Evolutionary conservation across 2,888 invertebrate genomes (phyloP).

Genomic region (Subacronicta megacephala): DNA sequence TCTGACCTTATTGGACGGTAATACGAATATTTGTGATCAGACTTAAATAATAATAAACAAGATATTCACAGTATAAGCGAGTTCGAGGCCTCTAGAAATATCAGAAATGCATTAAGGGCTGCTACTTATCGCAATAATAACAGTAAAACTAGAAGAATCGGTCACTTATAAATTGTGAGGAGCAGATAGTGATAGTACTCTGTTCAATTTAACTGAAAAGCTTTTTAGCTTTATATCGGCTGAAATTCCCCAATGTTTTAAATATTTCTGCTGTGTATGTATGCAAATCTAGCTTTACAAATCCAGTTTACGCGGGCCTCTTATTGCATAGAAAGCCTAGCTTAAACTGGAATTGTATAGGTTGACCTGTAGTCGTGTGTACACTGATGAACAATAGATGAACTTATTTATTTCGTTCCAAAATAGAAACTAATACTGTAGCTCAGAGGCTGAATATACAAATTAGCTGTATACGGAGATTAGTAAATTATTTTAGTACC

Average conservation of each 20-base stretch:
- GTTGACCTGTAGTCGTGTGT: no score
- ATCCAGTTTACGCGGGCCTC: no score
- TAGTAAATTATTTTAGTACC: slow-evolving; percentile 21
- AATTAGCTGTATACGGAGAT: slow-evolving; percentile 4
- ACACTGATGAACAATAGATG: no score
- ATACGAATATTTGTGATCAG: slow-evolving; percentile 35
- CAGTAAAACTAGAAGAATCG: slow-evolving; percentile 23
- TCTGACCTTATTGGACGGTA: slow-evolving; percentile 14
- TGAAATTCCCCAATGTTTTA: not conserved
- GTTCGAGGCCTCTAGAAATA: slow-evolving; percentile 20
- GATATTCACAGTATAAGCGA: slow-evolving; percentile 20
- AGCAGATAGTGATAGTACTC: slow-evolving; percentile 22
- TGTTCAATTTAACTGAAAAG: slow-evolving; percentile 17
- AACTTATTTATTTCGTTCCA: not conserved
- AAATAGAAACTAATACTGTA: not conserved
- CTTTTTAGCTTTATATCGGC: slow-evolving; percentile 10
- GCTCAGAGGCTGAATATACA: slow-evolving; percentile 11
- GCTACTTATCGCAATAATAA: slow-evolving; percentile 33
- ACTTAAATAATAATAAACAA: slow-evolving; percentile 39
- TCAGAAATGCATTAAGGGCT: slow-evolving; percentile 40
- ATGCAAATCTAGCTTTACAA: no score
- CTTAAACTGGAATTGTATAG: no score
- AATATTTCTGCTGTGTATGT: not conserved
- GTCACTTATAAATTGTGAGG: slow-evolving; percentile 22
- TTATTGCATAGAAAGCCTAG: no score